Base-by-base conservation (phyloP, 2,797 vertebrate genomes). In the Hozukius guyotensis region DNA sequence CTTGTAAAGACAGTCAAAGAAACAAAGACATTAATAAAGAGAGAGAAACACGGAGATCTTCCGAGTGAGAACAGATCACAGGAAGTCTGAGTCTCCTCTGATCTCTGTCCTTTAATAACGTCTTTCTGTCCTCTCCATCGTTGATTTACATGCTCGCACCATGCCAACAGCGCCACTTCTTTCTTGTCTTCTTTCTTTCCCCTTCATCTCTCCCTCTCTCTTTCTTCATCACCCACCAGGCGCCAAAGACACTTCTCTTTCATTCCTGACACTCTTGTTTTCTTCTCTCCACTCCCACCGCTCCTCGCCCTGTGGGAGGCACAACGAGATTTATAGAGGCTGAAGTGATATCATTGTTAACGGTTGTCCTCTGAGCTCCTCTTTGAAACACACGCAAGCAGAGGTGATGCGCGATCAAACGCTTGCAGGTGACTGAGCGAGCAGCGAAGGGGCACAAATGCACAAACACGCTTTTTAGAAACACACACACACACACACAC, bases 261-360 rank as follows among this genome's bases (percentile, higher is more conserved):
- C 83, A 89, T 87, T 87, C 77, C 75, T 79, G 85, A 85, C 88
- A 81, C 87, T 85, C 87, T 84, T 38, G 78, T 85, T 88, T 86
- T 92, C 77, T 71, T 82, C 86, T 75, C 76, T 53, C 46, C 24
- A 34, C 88, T 92, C 86, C 84, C 84, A 74, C 82, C 77, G 64
- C 83, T 86, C 82, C 59, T 84, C 57, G 2, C 89, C 82, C 90
- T 4, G 83, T 89, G 91, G 92, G 92, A 91, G 92, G 92, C 72
- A 78, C 82, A 85, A 29, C 65, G 73, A 82, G 89, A 88, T 89
- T 89, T 74, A 84, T 72, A 42, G 73, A 84, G 87, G 80, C 82
- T 87, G 84, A 89, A 92, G 79, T 88, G 90, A 93, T 93, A 92
- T 92, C 88, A 91, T 88, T 92, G 93, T 94, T 90, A 90, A 81